Conservation (phyloP, 2,113 vertebrate genomes). For the Emydocephalus ijimae region DNA sequence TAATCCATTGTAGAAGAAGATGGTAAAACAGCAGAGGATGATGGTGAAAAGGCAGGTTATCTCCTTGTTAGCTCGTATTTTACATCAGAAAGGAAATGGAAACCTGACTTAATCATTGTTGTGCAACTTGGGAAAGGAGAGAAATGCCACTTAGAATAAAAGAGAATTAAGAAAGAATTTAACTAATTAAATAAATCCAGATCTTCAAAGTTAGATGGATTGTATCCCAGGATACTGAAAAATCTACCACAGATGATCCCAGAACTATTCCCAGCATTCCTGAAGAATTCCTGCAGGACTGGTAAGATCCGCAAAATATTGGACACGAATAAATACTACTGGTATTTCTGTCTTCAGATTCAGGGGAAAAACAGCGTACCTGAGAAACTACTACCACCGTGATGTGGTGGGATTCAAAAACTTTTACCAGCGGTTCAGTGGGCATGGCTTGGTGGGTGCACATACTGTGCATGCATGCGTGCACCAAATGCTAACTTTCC, state of each 20-base stretch:
- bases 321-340: not conserved
- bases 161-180: not conserved
- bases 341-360: not conserved
- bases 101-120: not conserved
- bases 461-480: no score
- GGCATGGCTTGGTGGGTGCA: no score
- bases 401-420: not conserved
- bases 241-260: not conserved
- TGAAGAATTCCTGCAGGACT: not conserved
- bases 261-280: not conserved
- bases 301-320: not conserved
- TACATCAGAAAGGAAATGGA: not conserved
- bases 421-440: no score
- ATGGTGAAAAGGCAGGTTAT: not conserved
- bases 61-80: not conserved
- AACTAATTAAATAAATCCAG: not conserved
- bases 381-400: not conserved
- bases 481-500: no score
- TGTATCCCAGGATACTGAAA: not conserved
- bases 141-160: not conserved
- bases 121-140: not conserved
- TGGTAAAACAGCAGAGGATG: not conserved
- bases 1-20: not conserved
- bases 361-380: not conserved
- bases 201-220: not conserved